Conservation (phyloP, 2,888 invertebrate species). For the Apocheima hispidaria region DNA sequence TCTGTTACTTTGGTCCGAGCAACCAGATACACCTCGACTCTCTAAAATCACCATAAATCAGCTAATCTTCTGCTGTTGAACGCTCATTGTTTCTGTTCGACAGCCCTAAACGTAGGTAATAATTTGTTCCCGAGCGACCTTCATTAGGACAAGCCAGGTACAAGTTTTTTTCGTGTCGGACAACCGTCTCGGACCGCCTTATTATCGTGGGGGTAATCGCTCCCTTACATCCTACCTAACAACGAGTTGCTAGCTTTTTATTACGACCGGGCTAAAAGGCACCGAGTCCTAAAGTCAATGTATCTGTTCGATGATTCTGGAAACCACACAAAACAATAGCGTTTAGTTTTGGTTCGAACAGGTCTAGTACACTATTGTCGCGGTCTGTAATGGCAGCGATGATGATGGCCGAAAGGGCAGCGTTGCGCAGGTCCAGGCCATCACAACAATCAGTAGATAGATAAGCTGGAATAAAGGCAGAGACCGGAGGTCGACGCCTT, state of each 20-base stretch:
- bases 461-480: no score
- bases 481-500: no score
- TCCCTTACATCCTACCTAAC: slow-evolving; percentile 52
- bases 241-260: slow-evolving; percentile 63
- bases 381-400: no score
- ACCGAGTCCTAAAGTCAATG: slow-evolving; percentile 10
- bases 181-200: slow-evolving; percentile 60
- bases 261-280: slow-evolving; percentile 45
- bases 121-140: slow-evolving; percentile 67
- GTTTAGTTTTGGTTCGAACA: no score
- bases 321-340: no score
- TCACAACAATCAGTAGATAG: no score
- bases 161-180: slow-evolving; percentile 70
- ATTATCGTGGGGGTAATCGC: slow-evolving; percentile 67
- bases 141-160: slow-evolving; percentile 76
- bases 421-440: no score
- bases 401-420: no score
- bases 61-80: background rate
- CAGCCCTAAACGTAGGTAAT: slow-evolving; percentile 53
- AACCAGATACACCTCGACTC: no score
- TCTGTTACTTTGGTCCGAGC: no score
- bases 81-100: slow-evolving; percentile 24
- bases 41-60: slow-evolving; percentile 1
- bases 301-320: background rate
- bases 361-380: no score